A percentile compares a stretch with the other conserved stretches of the same genome.
Evolutionary conservation across 2,113 vertebrate genomes (phyloP).

Genomic region (Odocoileus virginianus): DNA sequence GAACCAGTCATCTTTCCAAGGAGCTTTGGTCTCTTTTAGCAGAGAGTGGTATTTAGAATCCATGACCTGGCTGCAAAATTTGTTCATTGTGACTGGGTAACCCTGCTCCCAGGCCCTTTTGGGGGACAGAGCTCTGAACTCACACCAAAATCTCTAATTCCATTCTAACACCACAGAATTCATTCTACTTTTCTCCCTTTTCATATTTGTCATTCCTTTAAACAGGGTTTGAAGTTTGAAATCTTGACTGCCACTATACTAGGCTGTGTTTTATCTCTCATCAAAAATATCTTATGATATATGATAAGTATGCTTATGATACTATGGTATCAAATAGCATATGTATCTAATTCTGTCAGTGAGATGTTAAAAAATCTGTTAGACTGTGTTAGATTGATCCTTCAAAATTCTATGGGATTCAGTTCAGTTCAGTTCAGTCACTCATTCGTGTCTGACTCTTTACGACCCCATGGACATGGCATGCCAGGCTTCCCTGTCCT

Average conservation of each 20-base stretch:
- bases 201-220: not conserved
- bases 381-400: accelerated
- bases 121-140: not conserved
- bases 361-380: not conserved
- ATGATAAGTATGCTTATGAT: not conserved
- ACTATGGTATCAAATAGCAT: too few species aligned
- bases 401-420: not conserved
- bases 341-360: not conserved
- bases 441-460: not conserved
- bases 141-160: not conserved
- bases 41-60: not conserved
- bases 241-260: not conserved
- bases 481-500: accelerated
- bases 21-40: not conserved
- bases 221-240: not conserved
- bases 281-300: not conserved
- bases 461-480: not conserved
- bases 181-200: not conserved
- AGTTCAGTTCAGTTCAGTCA: not conserved
- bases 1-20: not conserved
- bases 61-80: not conserved
- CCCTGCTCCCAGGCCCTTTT: not conserved
- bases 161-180: not conserved
- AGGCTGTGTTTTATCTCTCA: not conserved
- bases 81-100: accelerated